These are phyloP conservation scores for Microcebus jonahi DNA, from an alignment of 2,113 vertebrate genomes.

Conservation along the genomic window DNA sequence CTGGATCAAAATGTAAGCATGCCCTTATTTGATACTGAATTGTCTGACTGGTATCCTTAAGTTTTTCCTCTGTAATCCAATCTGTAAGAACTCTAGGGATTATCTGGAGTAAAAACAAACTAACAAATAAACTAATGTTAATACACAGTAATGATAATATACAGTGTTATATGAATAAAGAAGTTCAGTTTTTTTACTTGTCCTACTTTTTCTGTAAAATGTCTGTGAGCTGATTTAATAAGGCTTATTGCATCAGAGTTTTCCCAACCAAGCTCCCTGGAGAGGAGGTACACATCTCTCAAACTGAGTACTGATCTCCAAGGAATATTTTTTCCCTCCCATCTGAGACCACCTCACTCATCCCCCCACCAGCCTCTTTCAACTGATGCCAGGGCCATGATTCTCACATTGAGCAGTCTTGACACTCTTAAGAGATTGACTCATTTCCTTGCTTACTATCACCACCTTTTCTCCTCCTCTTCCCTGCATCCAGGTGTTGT, in stretches of 20 bases:
- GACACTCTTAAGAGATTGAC: background rate
- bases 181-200: background rate
- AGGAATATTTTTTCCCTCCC: background rate
- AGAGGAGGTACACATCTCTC: background rate
- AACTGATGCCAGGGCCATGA: background rate
- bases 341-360: background rate
- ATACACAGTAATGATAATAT: background rate
- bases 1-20: background rate
- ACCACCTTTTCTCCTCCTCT: background rate
- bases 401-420: background rate
- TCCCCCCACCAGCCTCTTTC: background rate
- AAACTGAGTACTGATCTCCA: background rate
- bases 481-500: background rate
- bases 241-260: background rate
- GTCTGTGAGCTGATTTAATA: background rate
- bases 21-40: background rate
- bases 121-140: background rate
- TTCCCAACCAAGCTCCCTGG: background rate
- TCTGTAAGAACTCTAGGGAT: background rate
- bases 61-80: background rate
- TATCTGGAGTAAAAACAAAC: background rate
- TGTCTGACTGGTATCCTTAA: background rate
- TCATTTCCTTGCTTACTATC: background rate
- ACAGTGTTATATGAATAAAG: background rate
- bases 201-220: background rate